Evolutionary conservation across 2,888 invertebrate genomes (phyloP).

Genomic region (Unio delphinus): DNA sequence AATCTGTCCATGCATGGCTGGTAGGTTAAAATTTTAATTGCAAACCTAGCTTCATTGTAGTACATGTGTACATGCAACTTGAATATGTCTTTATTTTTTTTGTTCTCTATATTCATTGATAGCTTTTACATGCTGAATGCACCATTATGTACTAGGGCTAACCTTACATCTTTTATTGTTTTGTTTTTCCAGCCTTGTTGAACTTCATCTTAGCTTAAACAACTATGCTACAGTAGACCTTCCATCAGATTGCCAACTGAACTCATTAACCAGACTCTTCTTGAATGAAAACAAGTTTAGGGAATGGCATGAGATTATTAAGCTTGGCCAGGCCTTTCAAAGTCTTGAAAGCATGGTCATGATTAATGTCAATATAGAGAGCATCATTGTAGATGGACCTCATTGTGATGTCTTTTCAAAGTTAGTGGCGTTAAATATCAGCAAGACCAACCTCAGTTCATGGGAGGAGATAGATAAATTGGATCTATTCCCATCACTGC

Average conservation of each 20-base stretch:
- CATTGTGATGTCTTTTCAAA: conserved; percentile 74
- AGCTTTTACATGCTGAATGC: too few species aligned
- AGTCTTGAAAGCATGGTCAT: conserved; percentile 87
- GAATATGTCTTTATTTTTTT: too few species aligned
- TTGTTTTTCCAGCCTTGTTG: conserved; percentile 78
- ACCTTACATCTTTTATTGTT: background rate
- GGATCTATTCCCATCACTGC: conserved; percentile 85
- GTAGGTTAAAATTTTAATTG: too few species aligned
- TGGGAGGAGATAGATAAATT: conserved; percentile 93
- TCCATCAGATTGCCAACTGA: conserved; percentile 32
- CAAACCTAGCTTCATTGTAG: too few species aligned
- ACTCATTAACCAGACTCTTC: conserved; percentile 83
- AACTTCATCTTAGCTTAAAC: conserved; percentile 93
- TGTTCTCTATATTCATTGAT: too few species aligned
- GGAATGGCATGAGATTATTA: conserved; percentile 86
- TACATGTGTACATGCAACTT: too few species aligned
- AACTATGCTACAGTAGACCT: conserved; percentile 73
- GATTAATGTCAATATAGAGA: conserved; percentile 63
- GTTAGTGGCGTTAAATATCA: conserved; percentile 78
- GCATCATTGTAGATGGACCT: conserved; percentile 20
- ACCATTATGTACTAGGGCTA: too few species aligned
- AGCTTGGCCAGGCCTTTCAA: conserved; percentile 89
- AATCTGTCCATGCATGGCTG: too few species aligned
- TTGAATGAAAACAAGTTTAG: conserved; percentile 91
- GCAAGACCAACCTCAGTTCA: conserved; percentile 84